phyloP scores from a whole-genome alignment of 2,797 vertebrate genomes.

The Pitangus sulphuratus region DNA sequence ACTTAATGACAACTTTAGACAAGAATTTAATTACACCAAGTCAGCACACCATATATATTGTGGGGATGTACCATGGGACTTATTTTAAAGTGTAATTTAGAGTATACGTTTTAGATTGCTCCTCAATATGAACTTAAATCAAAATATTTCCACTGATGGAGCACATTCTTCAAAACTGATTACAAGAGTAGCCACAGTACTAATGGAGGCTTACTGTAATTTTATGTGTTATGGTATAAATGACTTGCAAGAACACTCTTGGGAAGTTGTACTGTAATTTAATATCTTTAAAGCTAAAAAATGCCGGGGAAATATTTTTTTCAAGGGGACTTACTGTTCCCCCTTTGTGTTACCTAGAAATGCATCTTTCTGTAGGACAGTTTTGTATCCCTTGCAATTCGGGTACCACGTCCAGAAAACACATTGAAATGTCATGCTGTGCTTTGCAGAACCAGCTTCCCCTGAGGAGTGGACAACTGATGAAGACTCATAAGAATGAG shows the following conservation, averaged over 20 bases:
- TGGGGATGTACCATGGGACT: neutral
- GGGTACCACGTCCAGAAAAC: neutral
- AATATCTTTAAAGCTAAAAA: neutral
- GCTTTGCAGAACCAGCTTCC: neutral
- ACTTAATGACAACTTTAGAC: slow-evolving; percentile 29
- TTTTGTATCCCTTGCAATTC: neutral
- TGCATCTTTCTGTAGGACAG: neutral
- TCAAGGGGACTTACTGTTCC: neutral
- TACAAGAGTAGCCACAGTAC: neutral
- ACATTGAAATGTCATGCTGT: accelerated
- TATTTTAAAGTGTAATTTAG: slow-evolving; percentile 9
- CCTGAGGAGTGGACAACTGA: neutral
- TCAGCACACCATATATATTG: neutral
- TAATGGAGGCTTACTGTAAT: slow-evolving; percentile 19
- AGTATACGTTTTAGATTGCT: slow-evolving; percentile 4
- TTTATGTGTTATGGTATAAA: slow-evolving; percentile 2
- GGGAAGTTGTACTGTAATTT: neutral
- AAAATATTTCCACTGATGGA: slow-evolving; percentile 37
- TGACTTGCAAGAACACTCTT: neutral
- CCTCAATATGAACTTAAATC: slow-evolving; percentile 37
- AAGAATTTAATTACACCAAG: slow-evolving; percentile 23
- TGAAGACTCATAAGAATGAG: accelerated
- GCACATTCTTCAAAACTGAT: slow-evolving; percentile 45
- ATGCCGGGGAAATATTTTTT: neutral
- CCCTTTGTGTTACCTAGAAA: neutral